These are phyloP conservation scores for Limenitis camilla DNA, from an alignment of 2,888 invertebrate genomes.

Conservation along the genomic window DNA sequence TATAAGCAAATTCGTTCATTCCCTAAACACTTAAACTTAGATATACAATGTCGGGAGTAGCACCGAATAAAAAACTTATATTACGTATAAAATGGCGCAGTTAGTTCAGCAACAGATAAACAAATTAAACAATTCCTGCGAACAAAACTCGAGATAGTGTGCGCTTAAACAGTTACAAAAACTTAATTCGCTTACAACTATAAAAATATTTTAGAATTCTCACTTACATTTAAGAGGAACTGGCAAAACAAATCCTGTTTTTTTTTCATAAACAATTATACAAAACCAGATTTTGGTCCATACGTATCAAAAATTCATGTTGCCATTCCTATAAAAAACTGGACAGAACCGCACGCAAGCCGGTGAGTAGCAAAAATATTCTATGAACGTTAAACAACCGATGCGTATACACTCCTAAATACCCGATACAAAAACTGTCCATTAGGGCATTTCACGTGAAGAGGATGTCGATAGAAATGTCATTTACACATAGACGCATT, in stretches of 20 bases:
- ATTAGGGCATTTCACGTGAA: too few species aligned
- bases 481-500: too few species aligned
- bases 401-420: slow-evolving; percentile 68
- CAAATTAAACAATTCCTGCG: slow-evolving; percentile 34
- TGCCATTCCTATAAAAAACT: slow-evolving; percentile 67
- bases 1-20: slow-evolving; percentile 18
- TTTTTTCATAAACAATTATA: slow-evolving; percentile 40
- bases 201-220: slow-evolving; percentile 73
- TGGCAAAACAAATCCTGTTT: slow-evolving; percentile 74
- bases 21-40: slow-evolving; percentile 43
- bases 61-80: slow-evolving; percentile 60
- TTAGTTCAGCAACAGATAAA: slow-evolving; percentile 32
- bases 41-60: slow-evolving; percentile 63
- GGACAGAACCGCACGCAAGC: slow-evolving; percentile 60
- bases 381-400: slow-evolving; percentile 60
- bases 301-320: slow-evolving; percentile 58
- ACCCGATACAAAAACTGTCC: slow-evolving; percentile 63
- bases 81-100: slow-evolving; percentile 44
- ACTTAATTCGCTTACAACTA: slow-evolving; percentile 69
- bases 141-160: slow-evolving; percentile 43
- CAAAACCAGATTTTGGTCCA: slow-evolving; percentile 62
- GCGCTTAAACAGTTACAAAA: slow-evolving; percentile 50
- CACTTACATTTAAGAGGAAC: slow-evolving; percentile 74
- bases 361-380: slow-evolving; percentile 69
- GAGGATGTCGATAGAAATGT: too few species aligned